Conservation (phyloP, 2,113 vertebrate species). For the Cichladusa arquata region DNA sequence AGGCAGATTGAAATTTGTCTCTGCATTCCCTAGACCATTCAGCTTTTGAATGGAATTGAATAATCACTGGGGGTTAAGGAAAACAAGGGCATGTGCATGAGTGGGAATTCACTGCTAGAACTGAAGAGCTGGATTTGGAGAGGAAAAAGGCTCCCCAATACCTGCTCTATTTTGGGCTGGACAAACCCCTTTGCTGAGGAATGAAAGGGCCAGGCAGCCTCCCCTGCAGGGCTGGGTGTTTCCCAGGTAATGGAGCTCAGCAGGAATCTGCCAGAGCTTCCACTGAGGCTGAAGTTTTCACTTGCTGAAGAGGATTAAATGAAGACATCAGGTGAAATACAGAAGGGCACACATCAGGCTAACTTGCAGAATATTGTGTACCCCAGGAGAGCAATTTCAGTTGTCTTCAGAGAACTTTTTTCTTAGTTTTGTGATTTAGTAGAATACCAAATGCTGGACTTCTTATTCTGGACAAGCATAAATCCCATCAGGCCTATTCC, state of each 20-base stretch:
- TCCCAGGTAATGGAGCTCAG: background rate
- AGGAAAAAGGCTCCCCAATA: background rate
- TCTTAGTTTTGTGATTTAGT: background rate
- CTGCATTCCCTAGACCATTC: background rate
- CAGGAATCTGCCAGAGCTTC: background rate
- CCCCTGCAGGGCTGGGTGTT: background rate
- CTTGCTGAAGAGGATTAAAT: background rate
- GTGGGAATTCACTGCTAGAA: background rate
- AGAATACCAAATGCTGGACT: background rate
- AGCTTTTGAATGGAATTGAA: background rate
- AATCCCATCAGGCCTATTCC: background rate
- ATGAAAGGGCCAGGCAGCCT: background rate
- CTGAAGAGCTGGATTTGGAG: background rate
- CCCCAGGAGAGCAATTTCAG: background rate
- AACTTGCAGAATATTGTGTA: background rate
- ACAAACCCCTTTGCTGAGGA: background rate
- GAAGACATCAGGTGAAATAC: background rate
- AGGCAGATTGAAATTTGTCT: background rate
- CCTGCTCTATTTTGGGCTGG: background rate
- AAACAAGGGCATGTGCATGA: rapidly evolving
- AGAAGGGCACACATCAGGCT: background rate
- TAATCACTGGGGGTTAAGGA: background rate
- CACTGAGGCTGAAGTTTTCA: background rate
- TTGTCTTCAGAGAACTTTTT: background rate
- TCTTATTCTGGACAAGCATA: background rate